Evolutionary conservation across 2,888 invertebrate genomes (phyloP), one percentile per base, ranked within the genome.

Genomic region (Polymixis flavicincta): DNA sequence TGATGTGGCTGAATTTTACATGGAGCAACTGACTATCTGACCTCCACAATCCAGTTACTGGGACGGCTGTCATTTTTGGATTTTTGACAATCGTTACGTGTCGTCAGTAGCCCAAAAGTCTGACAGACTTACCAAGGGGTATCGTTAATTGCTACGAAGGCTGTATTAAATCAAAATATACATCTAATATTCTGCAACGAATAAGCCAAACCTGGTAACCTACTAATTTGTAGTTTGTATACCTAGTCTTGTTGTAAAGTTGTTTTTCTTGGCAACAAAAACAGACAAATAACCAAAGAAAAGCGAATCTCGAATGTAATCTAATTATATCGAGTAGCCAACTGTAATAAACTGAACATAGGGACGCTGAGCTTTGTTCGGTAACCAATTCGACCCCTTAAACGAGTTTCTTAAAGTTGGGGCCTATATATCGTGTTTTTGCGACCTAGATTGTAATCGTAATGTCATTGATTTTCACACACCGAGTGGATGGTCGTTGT

Each of bases 341-440:
- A 70, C 60, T 68, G 76, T 74, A 74, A 75, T 61, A 75, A 65
- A 71, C 76, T 74, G 63, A 57, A 55, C 42, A 64, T 57, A 25
- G 75, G 55, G 55, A 66, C 17, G 28, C 57, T 72, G 55, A 64
- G 66, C 70, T 75, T 78, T 68, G 52, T 78, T 75, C 32, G 57
- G 63, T 67, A 61, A 65, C 69, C 64, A 77, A 72, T 64, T 76
- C 25, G n/a, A 55, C 65, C 60, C 52, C 28, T 37, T 14, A 79
- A 81, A 73, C 61, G 59, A 82, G 78, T 80, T 80, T 74, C 68
- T 55, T 69, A 14, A 71, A 82, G 66, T 78, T 28, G 8, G 60
- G 22, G 28, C 55, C 70, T 63, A 32, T 32, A 60, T 37, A 64
- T 60, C 17, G 61, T 57, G 54, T 55, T 71, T 48, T 72, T 70